Conservation (phyloP, 2,113 vertebrate species). For the Hemicordylus capensis region DNA sequence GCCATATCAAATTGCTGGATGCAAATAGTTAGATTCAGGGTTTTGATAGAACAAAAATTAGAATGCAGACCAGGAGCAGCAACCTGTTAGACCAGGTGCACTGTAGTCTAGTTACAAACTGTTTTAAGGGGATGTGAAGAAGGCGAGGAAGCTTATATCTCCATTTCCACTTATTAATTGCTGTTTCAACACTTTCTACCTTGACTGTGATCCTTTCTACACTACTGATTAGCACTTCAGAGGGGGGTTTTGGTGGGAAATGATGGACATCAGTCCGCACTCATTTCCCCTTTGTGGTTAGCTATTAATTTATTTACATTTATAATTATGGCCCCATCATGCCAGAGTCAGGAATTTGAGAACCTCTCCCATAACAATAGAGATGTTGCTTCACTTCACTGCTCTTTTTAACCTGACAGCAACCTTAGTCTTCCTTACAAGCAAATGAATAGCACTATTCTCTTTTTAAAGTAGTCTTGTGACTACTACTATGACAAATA, state of each 20-base stretch:
- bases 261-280: not conserved
- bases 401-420: not conserved
- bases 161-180: slow-evolving; percentile 30
- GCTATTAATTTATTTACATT: slow-evolving; percentile 22
- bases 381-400: not conserved
- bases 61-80: not conserved
- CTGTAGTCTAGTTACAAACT: slow-evolving; percentile 7
- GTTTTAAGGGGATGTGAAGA: not conserved
- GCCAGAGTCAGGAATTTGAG: not conserved
- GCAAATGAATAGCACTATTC: not conserved
- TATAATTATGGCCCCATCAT: slow-evolving; percentile 5
- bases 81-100: slow-evolving; percentile 12
- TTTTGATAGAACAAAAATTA: slow-evolving; percentile 11
- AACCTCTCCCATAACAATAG: not conserved
- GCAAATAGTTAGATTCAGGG: not conserved
- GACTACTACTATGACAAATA: no score
- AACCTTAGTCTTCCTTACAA: not conserved
- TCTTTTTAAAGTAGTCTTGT: not conserved
- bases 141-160: not conserved
- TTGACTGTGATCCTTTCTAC: not conserved
- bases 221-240: slow-evolving; percentile 7
- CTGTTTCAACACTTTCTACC: slow-evolving; percentile 3
- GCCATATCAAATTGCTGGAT: slow-evolving; percentile 16
- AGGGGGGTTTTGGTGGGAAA: slow-evolving; percentile 1
- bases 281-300: not conserved